These are phyloP conservation scores for Lasioglossum zephyrum DNA, from an alignment of 2,888 invertebrate genomes.

Conservation along the genomic window DNA sequence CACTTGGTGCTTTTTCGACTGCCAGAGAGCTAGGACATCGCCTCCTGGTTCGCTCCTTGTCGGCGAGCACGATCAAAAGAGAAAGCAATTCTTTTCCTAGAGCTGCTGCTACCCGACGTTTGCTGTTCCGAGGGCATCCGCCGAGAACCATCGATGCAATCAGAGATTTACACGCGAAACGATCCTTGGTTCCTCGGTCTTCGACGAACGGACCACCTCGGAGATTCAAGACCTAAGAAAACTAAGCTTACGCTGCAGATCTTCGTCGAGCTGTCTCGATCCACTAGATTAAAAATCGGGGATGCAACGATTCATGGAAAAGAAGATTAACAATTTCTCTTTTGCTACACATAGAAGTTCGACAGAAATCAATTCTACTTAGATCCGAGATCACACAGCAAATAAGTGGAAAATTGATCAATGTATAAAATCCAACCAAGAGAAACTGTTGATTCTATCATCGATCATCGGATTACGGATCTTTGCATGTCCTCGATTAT, in stretches of 20 bases:
- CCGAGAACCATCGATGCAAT: neutral
- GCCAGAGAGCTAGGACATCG: constrained; percentile 53
- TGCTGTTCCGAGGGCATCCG: neutral
- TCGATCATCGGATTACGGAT: no score
- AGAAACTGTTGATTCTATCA: no score
- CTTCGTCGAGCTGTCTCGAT: neutral
- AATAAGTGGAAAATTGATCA: no score
- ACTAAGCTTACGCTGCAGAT: neutral
- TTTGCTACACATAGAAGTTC: no score
- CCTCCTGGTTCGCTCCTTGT: constrained; percentile 38
- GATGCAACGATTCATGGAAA: no score
- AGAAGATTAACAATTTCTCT: no score
- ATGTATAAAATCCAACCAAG: no score
- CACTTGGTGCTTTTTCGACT: constrained; percentile 81
- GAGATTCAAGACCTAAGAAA: neutral
- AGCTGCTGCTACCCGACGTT: constrained; percentile 2
- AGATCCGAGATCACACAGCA: no score
- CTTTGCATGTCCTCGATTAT: neutral
- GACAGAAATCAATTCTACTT: neutral
- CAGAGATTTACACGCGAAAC: constrained; percentile 23
- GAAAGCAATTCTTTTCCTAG: constrained; percentile 60
- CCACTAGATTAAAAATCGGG: neutral
- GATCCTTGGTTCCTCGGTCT: neutral
- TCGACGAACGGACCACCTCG: neutral
- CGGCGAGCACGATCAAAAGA: constrained; percentile 52